Conservation (phyloP, 2,888 invertebrate genomes). For the Drosophila antonietae region DNA sequence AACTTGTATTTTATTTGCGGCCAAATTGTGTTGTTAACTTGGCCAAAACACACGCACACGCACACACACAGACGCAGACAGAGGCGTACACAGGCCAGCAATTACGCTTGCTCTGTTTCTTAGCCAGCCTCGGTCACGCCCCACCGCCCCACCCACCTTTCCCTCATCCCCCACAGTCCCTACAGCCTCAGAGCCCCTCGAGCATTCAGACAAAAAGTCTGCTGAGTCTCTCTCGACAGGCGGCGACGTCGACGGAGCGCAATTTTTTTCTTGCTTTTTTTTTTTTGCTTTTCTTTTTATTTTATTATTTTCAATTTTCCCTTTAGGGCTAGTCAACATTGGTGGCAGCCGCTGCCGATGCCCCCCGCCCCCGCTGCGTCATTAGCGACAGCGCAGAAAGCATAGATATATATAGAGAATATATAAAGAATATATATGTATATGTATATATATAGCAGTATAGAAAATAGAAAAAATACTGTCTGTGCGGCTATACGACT, state of each 20-base stretch:
- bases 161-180: no score
- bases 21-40: constrained; percentile 79
- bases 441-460: not conserved
- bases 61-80: constrained; percentile 7
- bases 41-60: constrained; percentile 24
- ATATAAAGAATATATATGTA: not conserved
- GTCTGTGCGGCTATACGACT: constrained; percentile 22
- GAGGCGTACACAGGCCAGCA: constrained; percentile 42
- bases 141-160: not conserved
- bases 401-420: not conserved
- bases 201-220: constrained; percentile 51
- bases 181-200: constrained; percentile 31
- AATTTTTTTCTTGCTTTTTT: constrained; percentile 29
- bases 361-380: constrained; percentile 42
- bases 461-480: constrained; percentile 2
- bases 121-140: constrained; percentile 2
- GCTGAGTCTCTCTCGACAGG: constrained; percentile 39
- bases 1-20: constrained; percentile 78
- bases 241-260: constrained; percentile 42
- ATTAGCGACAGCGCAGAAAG: constrained; percentile 61
- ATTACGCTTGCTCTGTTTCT: constrained; percentile 51
- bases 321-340: constrained; percentile 73
- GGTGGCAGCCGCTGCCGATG: constrained; percentile 23
- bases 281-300: constrained; percentile 15
- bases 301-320: constrained; percentile 61